Conservation (phyloP, 1,140 invertebrate species). For the Pissodes strobi region DNA sequence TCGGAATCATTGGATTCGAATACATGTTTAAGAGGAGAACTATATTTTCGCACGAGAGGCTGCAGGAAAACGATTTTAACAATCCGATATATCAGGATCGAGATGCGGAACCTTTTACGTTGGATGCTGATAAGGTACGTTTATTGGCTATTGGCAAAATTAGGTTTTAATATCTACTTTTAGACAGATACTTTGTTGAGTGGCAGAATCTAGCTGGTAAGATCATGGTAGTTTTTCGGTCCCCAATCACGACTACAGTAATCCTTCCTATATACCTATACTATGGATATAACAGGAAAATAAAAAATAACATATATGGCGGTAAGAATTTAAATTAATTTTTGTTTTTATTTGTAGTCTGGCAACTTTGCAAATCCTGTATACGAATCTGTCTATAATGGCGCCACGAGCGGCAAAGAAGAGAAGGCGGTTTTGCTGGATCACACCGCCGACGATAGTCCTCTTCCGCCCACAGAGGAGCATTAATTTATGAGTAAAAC, state of each 20-base stretch:
- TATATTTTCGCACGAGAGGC: conserved; percentile 76
- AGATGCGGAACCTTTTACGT: conserved; percentile 65
- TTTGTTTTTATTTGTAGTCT: conserved; percentile 52
- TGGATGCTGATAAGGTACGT: conserved; percentile 65
- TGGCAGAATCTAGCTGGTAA: too few relatives aligned
- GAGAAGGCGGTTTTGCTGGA: conserved; percentile 64
- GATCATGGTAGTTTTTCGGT: too few relatives aligned
- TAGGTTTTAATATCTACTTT: not conserved
- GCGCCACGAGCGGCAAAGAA: conserved; percentile 55
- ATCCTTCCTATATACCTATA: too few relatives aligned
- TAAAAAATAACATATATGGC: not conserved
- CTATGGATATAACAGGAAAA: too few relatives aligned
- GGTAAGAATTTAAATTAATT: not conserved
- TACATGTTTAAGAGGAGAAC: conserved; percentile 58
- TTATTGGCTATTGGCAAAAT: not conserved
- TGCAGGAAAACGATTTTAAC: conserved; percentile 76
- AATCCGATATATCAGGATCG: conserved; percentile 83
- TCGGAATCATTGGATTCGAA: conserved; percentile 36
- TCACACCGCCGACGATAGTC: conserved; percentile 48
- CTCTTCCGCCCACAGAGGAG: conserved; percentile 45
- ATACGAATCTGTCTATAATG: conserved; percentile 78
- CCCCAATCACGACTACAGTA: too few relatives aligned
- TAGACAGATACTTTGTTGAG: too few relatives aligned
- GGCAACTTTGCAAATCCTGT: conserved; percentile 83
- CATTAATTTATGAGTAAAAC: too few relatives aligned